phyloP scores from a whole-genome alignment of 2,888 invertebrate species.

The Hydropsyche betteni region DNA sequence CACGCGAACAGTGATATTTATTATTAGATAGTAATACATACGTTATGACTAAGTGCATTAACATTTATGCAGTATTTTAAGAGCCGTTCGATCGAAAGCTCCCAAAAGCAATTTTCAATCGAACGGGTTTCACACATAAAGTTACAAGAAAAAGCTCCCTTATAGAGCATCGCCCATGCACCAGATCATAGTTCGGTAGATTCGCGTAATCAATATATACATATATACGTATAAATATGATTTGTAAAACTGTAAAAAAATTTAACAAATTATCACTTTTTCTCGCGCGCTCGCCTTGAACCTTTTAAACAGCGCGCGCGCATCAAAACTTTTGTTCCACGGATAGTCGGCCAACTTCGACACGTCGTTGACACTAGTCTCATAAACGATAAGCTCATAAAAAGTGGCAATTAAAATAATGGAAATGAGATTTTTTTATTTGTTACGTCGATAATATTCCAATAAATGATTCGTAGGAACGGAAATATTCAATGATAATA shows the following conservation, averaged over 20 bases:
- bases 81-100: too few species aligned
- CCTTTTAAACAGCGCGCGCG: background rate
- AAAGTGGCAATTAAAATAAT: conserved; percentile 19
- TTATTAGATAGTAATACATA: background rate
- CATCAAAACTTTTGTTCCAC: conserved; percentile 15
- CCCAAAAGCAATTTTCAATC: too few species aligned
- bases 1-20: conserved; percentile 1
- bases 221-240: background rate
- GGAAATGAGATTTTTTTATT: background rate
- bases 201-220: background rate
- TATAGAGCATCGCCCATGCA: too few species aligned
- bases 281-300: background rate
- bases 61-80: conserved; percentile 11
- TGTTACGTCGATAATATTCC: background rate
- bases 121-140: too few species aligned
- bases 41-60: conserved; percentile 6
- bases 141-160: too few species aligned
- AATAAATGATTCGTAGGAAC: background rate
- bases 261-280: conserved; percentile 24
- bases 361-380: conserved; percentile 24
- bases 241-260: conserved; percentile 1
- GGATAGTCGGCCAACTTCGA: conserved; percentile 22
- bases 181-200: too few species aligned
- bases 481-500: background rate
- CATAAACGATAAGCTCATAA: conserved; percentile 29